A percentile compares a stretch with the other conserved stretches of the same genome.
Conservation (phyloP, 2,113 vertebrate genomes). For the Phylloscopus trochiloides region DNA sequence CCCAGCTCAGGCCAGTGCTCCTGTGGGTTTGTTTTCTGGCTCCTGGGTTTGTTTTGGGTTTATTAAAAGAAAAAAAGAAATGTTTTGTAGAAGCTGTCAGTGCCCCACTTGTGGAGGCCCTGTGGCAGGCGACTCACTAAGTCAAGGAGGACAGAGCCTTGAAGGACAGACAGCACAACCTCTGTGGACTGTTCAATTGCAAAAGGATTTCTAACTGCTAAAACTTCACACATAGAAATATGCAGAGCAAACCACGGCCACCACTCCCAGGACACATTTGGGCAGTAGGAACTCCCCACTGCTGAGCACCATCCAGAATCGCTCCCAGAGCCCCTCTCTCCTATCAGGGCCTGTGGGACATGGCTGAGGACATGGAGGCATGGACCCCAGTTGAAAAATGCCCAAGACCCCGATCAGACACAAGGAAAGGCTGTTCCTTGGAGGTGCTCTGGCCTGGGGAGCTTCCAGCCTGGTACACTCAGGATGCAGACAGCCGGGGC, state of each 20-base stretch:
- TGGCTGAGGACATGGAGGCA: background rate
- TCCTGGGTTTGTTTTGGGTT: background rate
- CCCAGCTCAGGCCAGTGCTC: background rate
- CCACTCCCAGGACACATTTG: background rate
- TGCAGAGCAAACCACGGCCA: background rate
- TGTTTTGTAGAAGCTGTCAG: background rate
- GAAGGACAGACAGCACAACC: background rate
- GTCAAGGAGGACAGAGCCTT: background rate
- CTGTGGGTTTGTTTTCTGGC: background rate
- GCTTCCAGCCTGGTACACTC: background rate
- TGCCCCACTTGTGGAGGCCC: background rate
- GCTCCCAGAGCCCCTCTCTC: background rate
- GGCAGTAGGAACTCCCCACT: background rate
- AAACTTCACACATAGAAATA: background rate
- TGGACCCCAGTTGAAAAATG: fast-evolving
- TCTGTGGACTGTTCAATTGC: background rate
- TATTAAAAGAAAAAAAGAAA: background rate
- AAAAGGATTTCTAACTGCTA: background rate
- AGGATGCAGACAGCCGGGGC: background rate
- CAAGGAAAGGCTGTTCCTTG: background rate
- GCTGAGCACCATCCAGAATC: background rate
- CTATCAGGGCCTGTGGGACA: background rate
- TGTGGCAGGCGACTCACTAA: fast-evolving
- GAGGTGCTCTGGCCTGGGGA: background rate
- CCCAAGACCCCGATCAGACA: background rate